These are phyloP conservation scores for Acrocephalus scirpaceus DNA, from an alignment of 2,797 vertebrate genomes.

Conservation along the genomic window DNA sequence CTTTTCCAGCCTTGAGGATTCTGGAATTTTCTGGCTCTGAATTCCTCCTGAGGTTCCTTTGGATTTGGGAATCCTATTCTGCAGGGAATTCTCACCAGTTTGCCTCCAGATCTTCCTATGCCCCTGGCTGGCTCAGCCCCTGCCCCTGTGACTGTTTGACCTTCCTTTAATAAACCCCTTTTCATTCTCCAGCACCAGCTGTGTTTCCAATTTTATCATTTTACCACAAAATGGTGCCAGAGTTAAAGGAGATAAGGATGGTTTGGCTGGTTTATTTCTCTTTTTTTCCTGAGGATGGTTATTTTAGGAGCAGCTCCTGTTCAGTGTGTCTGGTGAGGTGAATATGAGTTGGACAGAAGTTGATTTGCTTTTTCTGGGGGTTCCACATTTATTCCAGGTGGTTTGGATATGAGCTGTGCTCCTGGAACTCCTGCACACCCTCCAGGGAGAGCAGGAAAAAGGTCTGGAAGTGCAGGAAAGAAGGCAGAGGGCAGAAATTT, in stretches of 20 bases:
- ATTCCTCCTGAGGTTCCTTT: not conserved
- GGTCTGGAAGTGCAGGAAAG: not conserved
- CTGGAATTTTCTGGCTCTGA: not conserved
- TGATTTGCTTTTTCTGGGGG: not conserved
- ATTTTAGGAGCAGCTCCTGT: not conserved
- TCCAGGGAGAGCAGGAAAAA: not conserved
- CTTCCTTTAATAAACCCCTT: not conserved
- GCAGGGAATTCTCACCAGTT: not conserved
- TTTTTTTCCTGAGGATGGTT: not conserved
- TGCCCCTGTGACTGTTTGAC: not conserved
- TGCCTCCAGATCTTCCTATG: accelerated
- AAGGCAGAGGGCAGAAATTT: not conserved
- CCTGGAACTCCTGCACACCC: not conserved
- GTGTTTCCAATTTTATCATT: not conserved
- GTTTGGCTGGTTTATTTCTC: not conserved
- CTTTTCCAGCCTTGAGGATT: not conserved
- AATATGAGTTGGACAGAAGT: not conserved
- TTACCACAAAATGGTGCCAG: not conserved
- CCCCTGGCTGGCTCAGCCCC: not conserved
- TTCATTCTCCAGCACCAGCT: not conserved
- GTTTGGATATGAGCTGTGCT: not conserved
- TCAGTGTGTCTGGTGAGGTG: not conserved
- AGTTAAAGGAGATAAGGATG: not conserved
- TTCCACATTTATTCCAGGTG: not conserved
- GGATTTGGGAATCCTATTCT: not conserved